These are phyloP conservation scores for Gymnoscelis rufifasciata DNA, from an alignment of 2,888 invertebrate genomes.

Conservation along the genomic window DNA sequence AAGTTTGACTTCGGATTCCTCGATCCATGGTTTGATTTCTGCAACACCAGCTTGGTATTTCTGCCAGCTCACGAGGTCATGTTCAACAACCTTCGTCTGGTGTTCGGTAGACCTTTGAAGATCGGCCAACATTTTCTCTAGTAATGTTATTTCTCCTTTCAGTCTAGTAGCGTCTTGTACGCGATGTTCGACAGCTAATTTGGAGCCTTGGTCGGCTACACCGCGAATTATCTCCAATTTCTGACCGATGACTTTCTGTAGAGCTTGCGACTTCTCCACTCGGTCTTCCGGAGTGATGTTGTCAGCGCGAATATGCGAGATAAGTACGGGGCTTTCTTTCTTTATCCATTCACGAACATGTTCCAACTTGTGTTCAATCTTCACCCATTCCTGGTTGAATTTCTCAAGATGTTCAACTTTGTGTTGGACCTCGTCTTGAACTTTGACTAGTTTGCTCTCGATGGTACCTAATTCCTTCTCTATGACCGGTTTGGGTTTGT, in stretches of 20 bases:
- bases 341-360: slow-evolving; percentile 90
- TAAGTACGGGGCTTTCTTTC: slow-evolving; percentile 85
- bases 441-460: slow-evolving; percentile 85
- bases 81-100: slow-evolving; percentile 85
- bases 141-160: slow-evolving; percentile 84
- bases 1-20: slow-evolving; percentile 90
- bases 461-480: slow-evolving; percentile 88
- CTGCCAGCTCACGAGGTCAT: slow-evolving; percentile 91
- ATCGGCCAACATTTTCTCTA: slow-evolving; percentile 87
- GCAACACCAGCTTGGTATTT: slow-evolving; percentile 88
- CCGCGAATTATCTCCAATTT: slow-evolving; percentile 85
- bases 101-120: slow-evolving; percentile 87
- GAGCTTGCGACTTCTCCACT: slow-evolving; percentile 84
- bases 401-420: slow-evolving; percentile 89
- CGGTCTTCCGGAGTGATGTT: slow-evolving; percentile 91
- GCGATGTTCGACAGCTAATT: slow-evolving; percentile 83
- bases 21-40: slow-evolving; percentile 92
- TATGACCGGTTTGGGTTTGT: slow-evolving; percentile 84
- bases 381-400: slow-evolving; percentile 89
- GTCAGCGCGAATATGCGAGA: slow-evolving; percentile 86
- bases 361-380: slow-evolving; percentile 86
- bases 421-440: slow-evolving; percentile 89
- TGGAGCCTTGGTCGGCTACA: slow-evolving; percentile 86
- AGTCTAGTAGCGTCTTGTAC: slow-evolving; percentile 86
- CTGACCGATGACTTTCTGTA: slow-evolving; percentile 87